Conservation (phyloP, 2,797 vertebrate genomes). For the Pelobates cultripes region DNA sequence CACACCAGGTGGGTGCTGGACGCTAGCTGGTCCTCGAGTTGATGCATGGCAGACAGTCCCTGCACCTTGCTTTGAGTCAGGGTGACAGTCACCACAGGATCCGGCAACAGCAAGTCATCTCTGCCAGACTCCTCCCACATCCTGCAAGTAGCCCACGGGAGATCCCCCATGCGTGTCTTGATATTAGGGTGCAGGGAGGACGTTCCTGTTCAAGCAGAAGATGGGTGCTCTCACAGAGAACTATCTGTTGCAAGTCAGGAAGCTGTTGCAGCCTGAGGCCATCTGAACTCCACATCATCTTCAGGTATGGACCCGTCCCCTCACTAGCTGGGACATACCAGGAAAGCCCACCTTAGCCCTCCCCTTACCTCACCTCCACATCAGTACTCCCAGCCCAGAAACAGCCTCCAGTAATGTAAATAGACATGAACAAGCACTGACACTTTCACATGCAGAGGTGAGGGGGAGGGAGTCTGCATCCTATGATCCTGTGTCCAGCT, state of each 20-base stretch:
- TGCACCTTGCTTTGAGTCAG: slow-evolving; percentile 45
- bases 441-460: slow-evolving; percentile 22
- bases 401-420: slow-evolving; percentile 7
- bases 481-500: slow-evolving; percentile 47
- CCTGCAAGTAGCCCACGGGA: slow-evolving; percentile 19
- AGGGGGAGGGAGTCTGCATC: slow-evolving; percentile 30
- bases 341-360: slow-evolving; percentile 42
- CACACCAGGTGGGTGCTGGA: slow-evolving; percentile 87
- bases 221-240: slow-evolving; percentile 23
- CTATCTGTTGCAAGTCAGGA: slow-evolving; percentile 33
- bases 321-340: slow-evolving; percentile 25
- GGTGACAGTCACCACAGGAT: neutral
- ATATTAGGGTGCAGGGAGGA: slow-evolving; percentile 28
- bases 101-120: slow-evolving; percentile 26
- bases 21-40: slow-evolving; percentile 72
- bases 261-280: slow-evolving; percentile 46
- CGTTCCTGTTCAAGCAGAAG: neutral
- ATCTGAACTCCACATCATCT: slow-evolving; percentile 45
- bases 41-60: slow-evolving; percentile 69
- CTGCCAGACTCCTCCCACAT: slow-evolving; percentile 41
- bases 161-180: slow-evolving; percentile 31
- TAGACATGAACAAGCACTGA: slow-evolving; percentile 25
- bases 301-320: slow-evolving; percentile 47
- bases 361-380: slow-evolving; percentile 18
- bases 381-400: slow-evolving; percentile 9